Conservation (phyloP, 2,797 vertebrate genomes). For the Danio kyathit region DNA sequence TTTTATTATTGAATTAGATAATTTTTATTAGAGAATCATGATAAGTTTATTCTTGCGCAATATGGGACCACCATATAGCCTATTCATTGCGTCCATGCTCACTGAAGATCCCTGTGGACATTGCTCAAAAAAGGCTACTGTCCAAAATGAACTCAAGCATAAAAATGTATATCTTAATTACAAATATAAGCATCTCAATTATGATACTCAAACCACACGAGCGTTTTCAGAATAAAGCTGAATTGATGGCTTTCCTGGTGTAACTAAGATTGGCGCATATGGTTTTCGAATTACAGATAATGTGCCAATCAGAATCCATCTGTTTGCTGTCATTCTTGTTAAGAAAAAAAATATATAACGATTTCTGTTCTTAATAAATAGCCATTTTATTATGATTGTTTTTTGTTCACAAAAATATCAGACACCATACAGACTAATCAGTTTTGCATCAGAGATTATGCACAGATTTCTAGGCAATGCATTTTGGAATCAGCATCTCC, state of each 20-base stretch:
- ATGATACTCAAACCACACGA: constrained; percentile 34
- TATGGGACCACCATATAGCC: neutral
- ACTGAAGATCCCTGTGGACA: constrained; percentile 67
- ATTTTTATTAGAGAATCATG: neutral
- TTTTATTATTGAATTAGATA: too few species aligned
- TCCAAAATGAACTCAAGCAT: constrained; percentile 75
- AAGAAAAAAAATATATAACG: neutral
- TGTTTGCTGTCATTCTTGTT: neutral
- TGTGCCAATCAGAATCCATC: constrained; percentile 15
- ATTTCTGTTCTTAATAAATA: neutral
- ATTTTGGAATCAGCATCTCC: neutral
- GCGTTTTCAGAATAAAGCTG: neutral
- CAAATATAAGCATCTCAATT: constrained; percentile 64
- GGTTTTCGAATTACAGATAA: neutral
- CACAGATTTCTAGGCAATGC: neutral
- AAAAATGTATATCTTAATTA: constrained; percentile 80
- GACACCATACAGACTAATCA: neutral
- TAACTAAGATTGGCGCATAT: neutral
- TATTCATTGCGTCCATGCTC: constrained; percentile 46
- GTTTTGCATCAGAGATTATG: neutral
- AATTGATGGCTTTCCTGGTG: neutral
- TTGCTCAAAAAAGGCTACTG: constrained; percentile 72
- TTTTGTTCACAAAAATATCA: neutral
- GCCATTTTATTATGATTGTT: neutral
- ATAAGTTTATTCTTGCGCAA: neutral